Percentiles rank a stretch among this genome's conserved stretches.
These are phyloP conservation scores for Girardia tigrina DNA, from an alignment of 2,888 invertebrate species.

Conservation along the genomic window DNA sequence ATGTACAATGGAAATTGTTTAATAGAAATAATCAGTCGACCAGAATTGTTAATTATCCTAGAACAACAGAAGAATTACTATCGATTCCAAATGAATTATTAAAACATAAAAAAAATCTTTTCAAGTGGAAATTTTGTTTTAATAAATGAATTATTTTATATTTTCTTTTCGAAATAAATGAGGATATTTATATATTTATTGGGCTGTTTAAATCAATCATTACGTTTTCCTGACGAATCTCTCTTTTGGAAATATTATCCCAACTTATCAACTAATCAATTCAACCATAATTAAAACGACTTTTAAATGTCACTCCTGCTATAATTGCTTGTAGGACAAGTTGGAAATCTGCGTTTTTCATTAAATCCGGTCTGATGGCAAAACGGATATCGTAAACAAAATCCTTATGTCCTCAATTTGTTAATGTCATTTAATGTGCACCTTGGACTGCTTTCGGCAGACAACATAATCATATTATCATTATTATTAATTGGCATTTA, in stretches of 20 bases:
- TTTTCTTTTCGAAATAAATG: too few relatives aligned
- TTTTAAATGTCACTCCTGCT: background rate
- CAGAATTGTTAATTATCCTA: background rate
- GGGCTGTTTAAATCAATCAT: background rate
- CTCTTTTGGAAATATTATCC: background rate
- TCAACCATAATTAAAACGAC: background rate
- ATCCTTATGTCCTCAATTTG: constrained; percentile 20
- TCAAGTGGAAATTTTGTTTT: background rate
- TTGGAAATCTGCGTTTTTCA: background rate
- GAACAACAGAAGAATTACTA: constrained; percentile 16
- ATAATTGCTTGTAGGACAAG: constrained; percentile 6
- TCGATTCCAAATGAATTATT: background rate
- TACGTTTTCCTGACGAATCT: background rate
- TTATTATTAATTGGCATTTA: constrained; percentile 6
- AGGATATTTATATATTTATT: too few relatives aligned
- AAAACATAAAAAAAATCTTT: background rate
- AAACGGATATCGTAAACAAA: constrained; percentile 3
- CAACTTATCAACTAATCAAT: background rate
- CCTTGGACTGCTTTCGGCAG: background rate
- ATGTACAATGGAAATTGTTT: background rate
- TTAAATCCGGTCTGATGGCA: background rate
- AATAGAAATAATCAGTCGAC: background rate
- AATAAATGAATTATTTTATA: background rate
- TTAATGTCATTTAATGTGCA: constrained; percentile 17
- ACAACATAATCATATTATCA: background rate